Base-by-base conservation (phyloP, 2,888 invertebrate species). In the Scaptomyza parva region DNA sequence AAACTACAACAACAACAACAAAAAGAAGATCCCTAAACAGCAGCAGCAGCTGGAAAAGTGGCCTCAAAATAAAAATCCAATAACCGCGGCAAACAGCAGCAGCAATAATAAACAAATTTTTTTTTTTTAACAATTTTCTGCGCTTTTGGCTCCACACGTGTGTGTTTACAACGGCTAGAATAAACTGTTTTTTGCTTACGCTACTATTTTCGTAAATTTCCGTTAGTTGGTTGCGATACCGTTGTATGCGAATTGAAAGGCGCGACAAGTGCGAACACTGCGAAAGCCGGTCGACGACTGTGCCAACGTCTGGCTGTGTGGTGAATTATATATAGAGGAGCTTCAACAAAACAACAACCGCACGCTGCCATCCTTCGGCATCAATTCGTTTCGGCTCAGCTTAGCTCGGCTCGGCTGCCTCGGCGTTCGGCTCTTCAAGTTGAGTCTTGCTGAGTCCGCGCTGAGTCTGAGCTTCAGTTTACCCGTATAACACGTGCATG, bases 281-380 rank as follows among this genome's bases (percentile, higher is more conserved):
- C 67, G 74, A 73, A 87, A 77, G 84, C 84, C 87, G 84, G 87
- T 67, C 72, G 75, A 87, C 85, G 87, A 84, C 87, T 84, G 82
- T 82, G 72, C 55, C 64, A 48, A 48, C 63, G 63, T 53, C 57
- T 54, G 55, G 28, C 53, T 65, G 82, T 53, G 75, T 73, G 85
- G 76, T 78, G 82, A 69, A 51, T 82, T 84, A 77, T 87, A 84
- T 61, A 43, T n/a, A n/a, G n/a, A n/a, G n/a, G 37, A 17, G 64
- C 45, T 20, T 17, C 41, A 33, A n/a, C 43, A 48, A 30, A 39
- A 24, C 17, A 26, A 24, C 11, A 22, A 14, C 43, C 17, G 20
- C 57, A 44, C 22, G 24, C 41, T 51, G 57, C 33, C 44, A 58
- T 40, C 53, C 54, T 43, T 72, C 70, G 65, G n/a, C 40, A 20